Base-by-base conservation (phyloP, 2,113 vertebrate genomes). In the Pteropus alecto region DNA sequence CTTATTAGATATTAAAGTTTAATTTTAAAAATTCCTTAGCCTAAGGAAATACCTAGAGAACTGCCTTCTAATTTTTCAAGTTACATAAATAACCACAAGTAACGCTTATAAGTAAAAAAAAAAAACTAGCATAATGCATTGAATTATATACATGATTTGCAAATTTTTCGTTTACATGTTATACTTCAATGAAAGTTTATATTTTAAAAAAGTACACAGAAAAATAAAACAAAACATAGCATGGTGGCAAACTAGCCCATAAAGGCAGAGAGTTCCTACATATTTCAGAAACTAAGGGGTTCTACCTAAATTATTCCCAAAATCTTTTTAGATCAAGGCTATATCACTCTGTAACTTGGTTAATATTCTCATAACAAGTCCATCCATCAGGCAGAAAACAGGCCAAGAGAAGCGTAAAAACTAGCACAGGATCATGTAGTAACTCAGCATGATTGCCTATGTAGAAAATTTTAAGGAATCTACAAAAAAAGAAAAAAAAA, bases 31-130 rank as follows among this genome's bases (percentile, higher is more conserved):
- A 85, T 91, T 56, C 10, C 71, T 93, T 33, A 88, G 48, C 43
- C 14, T 15, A 92, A 68, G 24, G 30, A 9, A 70, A 43, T 81
- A 68, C 1, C 15, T 60, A 87, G 9, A 90, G 16, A 87, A 90
- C 15, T 24, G 33, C 3, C 19, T 67, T 76, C 35, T 82, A 82
- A 70, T 70, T 82, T 97, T 96, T 88, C 51, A 94, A 71, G 15
- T 85, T 90, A 82, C 5, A 81, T 89, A 78, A 90, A 85, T 68
- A 71, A 95, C 2, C 54, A 95, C 54, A 95, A 94, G 74, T 58
- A 96, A 94, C 92, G 73, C 10, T 35, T 83, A 93, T 0, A 79
- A 93, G 83, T 68, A 16, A 76, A 79, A 95, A 96, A 38, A 21
- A 46, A 2, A 54, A 74, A 61, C 67, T 13, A 58, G 33, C 41